Percentiles rank a stretch among this genome's conserved stretches.
These are phyloP conservation scores for Bilobella aurantiaca DNA, from an alignment of 1,140 invertebrate genomes.

Conservation along the genomic window DNA sequence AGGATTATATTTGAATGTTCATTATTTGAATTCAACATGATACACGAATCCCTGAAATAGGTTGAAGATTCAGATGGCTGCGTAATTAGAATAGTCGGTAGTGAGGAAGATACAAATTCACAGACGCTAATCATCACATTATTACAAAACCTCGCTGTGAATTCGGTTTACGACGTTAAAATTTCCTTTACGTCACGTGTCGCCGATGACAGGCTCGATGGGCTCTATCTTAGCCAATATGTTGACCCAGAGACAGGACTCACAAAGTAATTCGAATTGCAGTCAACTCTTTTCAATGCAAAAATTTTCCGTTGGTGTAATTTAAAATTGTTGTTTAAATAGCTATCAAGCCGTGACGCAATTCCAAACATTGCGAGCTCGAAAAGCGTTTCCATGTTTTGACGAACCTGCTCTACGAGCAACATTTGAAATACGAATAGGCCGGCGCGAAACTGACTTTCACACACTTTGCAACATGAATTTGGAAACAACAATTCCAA, in stretches of 20 bases:
- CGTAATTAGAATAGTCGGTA: too few relatives aligned
- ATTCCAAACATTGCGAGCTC: slow-evolving; percentile 42
- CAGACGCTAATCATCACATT: too few relatives aligned
- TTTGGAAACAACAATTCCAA: slow-evolving; percentile 5
- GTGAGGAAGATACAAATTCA: too few relatives aligned
- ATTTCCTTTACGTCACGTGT: not conserved
- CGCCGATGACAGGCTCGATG: not conserved
- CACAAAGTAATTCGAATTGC: too few relatives aligned
- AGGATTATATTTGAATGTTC: too few relatives aligned
- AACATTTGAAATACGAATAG: slow-evolving; percentile 54
- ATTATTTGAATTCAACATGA: too few relatives aligned
- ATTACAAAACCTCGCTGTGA: too few relatives aligned
- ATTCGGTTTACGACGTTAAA: too few relatives aligned
- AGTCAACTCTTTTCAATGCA: not conserved
- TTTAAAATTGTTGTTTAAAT: not conserved
- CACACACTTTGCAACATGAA: slow-evolving; percentile 45
- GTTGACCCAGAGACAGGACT: not conserved
- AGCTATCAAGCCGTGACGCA: slow-evolving; percentile 7
- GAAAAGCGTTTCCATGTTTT: slow-evolving; percentile 80
- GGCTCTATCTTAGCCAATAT: not conserved
- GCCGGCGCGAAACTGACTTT: slow-evolving; percentile 27
- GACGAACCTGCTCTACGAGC: slow-evolving; percentile 78
- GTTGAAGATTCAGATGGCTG: too few relatives aligned
- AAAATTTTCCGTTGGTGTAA: not conserved
- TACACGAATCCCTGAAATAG: too few relatives aligned